Conservation (phyloP, 2,888 invertebrate genomes). For the Rhabditoides inermis region DNA sequence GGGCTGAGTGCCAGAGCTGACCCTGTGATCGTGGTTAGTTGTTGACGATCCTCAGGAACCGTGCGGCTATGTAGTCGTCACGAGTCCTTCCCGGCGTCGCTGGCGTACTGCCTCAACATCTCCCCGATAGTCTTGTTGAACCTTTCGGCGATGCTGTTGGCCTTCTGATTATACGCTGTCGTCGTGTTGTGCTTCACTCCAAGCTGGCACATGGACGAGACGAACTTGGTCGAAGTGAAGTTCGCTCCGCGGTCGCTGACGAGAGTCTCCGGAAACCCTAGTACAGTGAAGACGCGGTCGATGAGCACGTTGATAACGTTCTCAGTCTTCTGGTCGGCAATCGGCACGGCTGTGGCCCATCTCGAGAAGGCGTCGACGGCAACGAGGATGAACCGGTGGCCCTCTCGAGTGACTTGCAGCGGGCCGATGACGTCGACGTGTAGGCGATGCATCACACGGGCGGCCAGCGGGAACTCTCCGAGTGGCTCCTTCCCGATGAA, state of each 20-base stretch:
- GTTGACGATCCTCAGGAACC: no score
- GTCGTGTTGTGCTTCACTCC: slow-evolving; percentile 3
- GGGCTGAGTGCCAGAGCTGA: no score
- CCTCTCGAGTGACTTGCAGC: neutral
- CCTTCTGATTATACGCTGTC: slow-evolving; percentile 2
- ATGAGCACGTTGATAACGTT: no score
- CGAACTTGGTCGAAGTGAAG: slow-evolving; percentile 4
- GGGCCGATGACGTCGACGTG: neutral
- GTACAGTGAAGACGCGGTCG: neutral
- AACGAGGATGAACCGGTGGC: neutral
- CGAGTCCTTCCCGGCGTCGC: no score
- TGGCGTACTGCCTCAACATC: no score
- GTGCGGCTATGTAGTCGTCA: no score
- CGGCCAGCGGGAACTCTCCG: neutral
- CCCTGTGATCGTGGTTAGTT: no score
- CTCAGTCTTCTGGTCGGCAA: neutral
- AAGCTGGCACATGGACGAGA: neutral
- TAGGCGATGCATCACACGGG: neutral
- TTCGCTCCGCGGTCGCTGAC: slow-evolving; percentile 9
- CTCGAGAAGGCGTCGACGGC: no score
- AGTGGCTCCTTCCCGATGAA: neutral
- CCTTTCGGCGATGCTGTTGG: no score
- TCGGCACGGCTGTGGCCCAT: no score
- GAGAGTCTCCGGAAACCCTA: slow-evolving; percentile 4
- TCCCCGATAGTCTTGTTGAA: no score